Conservation (phyloP, 1,140 invertebrate genomes). For the Dendrolimus kikuchii region DNA sequence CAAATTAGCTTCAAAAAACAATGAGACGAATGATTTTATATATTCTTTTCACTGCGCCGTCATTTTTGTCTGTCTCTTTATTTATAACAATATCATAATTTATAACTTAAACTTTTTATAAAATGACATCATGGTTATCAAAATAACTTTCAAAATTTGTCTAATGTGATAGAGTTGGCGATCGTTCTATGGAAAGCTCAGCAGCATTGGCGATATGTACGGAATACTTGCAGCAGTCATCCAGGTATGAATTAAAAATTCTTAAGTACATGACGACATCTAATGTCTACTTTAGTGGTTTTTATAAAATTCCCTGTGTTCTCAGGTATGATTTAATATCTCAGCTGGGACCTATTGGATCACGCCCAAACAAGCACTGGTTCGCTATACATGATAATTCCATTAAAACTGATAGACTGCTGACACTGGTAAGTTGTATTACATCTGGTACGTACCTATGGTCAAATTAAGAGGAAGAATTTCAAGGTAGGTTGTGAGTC, state of each 20-base stretch:
- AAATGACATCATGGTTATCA: no score
- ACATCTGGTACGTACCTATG: not conserved
- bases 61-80: no score
- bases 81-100: no score
- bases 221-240: constrained; percentile 48
- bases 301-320: not conserved
- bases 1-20: no score
- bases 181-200: constrained; percentile 52
- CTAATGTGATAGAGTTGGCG: constrained; percentile 18
- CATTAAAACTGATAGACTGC: constrained; percentile 86
- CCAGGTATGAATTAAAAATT: constrained; percentile 27
- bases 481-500: no score
- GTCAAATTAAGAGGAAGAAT: not conserved
- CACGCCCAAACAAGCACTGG: constrained; percentile 90
- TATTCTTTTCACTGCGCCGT: no score
- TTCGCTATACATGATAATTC: constrained; percentile 87
- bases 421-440: constrained; percentile 78
- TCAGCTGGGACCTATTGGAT: constrained; percentile 86
- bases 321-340: constrained; percentile 82
- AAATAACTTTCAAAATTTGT: not conserved
- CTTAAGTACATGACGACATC: no score
- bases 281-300: not conserved
- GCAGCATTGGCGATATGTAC: constrained; percentile 52
- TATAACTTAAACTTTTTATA: no score
- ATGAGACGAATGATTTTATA: no score